These are phyloP conservation scores for Coryphaenoides rupestris DNA, from an alignment of 2,113 vertebrate species.

Conservation along the genomic window DNA sequence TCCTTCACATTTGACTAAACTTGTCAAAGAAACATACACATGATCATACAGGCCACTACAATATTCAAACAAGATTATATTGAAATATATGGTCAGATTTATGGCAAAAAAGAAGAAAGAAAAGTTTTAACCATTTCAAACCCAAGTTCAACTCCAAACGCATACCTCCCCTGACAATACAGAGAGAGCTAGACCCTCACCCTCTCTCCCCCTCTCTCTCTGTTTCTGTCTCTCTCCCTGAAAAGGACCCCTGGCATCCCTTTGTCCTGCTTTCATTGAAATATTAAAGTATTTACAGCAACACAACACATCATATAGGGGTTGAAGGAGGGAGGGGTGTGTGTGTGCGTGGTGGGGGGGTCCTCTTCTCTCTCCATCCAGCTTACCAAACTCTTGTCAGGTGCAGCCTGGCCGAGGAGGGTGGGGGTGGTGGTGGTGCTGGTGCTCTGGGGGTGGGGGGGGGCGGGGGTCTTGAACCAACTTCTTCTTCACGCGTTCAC, in stretches of 20 bases:
- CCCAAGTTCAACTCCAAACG: conserved; percentile 45
- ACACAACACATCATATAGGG: too few relatives aligned
- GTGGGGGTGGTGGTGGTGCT: conserved; percentile 37
- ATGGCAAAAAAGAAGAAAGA: too few relatives aligned
- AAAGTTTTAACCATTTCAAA: too few relatives aligned
- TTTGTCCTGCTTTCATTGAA: conserved; percentile 32
- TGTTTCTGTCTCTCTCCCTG: too few relatives aligned
- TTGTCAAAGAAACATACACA: too few relatives aligned
- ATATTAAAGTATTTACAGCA: conserved; percentile 6
- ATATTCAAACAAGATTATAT: background rate
- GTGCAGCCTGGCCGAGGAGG: conserved; percentile 54
- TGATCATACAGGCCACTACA: too few relatives aligned
- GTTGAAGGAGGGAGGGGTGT: too few relatives aligned
- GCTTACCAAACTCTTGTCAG: conserved; percentile 59
- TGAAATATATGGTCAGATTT: too few relatives aligned
- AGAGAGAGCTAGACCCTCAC: conserved; percentile 57
- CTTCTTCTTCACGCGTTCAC: conserved; percentile 1
- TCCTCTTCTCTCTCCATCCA: too few relatives aligned
- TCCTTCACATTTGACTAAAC: too few relatives aligned
- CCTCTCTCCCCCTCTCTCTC: too few relatives aligned
- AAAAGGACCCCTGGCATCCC: conserved; percentile 32
- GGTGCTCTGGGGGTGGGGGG: conserved; percentile 32
- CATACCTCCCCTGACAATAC: conserved; percentile 49
- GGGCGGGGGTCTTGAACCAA: background rate
- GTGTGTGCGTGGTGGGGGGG: too few relatives aligned